A percentile compares a stretch with the other conserved stretches of the same genome.
phyloP scores from a whole-genome alignment of 2,797 vertebrate genomes.

The Lateolabrax maculatus region DNA sequence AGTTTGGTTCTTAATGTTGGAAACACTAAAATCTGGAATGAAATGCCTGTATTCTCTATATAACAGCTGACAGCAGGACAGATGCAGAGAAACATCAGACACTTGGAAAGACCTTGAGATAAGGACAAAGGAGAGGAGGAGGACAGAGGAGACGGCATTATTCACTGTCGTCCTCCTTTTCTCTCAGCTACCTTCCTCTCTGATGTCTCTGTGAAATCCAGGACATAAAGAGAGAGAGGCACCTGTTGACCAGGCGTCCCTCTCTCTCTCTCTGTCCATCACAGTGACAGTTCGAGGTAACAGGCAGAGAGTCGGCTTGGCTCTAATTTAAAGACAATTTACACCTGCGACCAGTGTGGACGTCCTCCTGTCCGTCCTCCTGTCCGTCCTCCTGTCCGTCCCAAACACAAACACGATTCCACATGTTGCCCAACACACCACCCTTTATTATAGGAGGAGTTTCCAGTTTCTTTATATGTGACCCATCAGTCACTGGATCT shows the following conservation, averaged over 20 bases:
- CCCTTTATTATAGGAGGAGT: no score
- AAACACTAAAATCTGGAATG: no score
- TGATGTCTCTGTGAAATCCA: neutral
- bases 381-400: neutral
- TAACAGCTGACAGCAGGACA: neutral
- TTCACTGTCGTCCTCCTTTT: slow-evolving; percentile 11
- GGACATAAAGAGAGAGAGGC: neutral
- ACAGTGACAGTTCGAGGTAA: neutral
- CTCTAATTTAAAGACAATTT: neutral
- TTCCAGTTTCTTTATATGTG: no score
- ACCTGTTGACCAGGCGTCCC: neutral
- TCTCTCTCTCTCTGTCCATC: neutral
- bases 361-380: neutral
- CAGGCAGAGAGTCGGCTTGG: neutral
- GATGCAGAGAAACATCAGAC: neutral
- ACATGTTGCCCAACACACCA: no score
- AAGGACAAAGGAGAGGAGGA: neutral
- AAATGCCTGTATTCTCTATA: neutral
- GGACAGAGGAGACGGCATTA: neutral
- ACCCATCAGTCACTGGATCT: no score
- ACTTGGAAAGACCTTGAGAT: neutral
- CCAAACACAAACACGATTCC: neutral
- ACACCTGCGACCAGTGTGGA: neutral
- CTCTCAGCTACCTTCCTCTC: neutral
- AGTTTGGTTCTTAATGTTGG: neutral